Evolutionary conservation across 2,113 vertebrate species (phyloP).

Genomic region (Oceanites oceanicus): DNA sequence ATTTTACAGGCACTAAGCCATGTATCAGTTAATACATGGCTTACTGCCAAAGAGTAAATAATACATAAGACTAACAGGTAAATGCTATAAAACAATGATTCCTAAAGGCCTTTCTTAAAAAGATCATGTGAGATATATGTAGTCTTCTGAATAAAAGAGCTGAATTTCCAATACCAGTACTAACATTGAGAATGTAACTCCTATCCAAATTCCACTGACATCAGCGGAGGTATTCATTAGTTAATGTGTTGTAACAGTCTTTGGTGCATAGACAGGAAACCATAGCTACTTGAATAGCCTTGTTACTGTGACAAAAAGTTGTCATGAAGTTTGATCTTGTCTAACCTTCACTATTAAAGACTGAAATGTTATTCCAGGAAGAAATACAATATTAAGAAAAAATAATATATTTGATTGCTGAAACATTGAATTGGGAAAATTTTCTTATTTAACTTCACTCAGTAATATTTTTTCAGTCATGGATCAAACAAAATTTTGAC

Average conservation of each 20-base stretch:
- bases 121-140: not conserved
- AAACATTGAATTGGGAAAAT: not conserved
- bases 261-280: not conserved
- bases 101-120: not conserved
- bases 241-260: not conserved
- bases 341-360: not conserved
- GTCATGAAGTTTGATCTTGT: not conserved
- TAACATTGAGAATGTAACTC: not conserved
- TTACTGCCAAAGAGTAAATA: not conserved
- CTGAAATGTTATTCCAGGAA: not conserved
- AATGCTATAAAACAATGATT: not conserved
- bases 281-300: not conserved
- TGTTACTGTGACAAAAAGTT: not conserved
- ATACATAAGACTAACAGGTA: not conserved
- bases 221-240: not conserved
- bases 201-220: not conserved
- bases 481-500: not conserved
- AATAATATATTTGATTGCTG: not conserved
- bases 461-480: not conserved
- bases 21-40: not conserved
- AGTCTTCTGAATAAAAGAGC: not conserved
- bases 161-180: not conserved
- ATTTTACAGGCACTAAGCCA: not conserved
- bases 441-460: not conserved
- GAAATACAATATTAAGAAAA: not conserved